Percentiles rank a stretch among this genome's conserved stretches.
Conservation (phyloP, 2,888 invertebrate genomes). For the Andrena minutula region DNA sequence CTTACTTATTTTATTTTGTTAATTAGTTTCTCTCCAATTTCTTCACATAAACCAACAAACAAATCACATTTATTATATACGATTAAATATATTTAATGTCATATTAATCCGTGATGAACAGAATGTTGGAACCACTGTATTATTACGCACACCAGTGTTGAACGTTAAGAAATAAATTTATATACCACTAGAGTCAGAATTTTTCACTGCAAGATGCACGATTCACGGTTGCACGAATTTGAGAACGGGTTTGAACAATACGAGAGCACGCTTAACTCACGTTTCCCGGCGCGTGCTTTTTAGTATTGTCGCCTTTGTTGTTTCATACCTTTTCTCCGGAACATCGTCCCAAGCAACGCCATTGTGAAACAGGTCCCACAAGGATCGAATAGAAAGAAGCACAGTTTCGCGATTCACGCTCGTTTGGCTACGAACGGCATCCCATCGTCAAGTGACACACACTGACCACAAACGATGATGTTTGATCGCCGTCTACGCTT, state of each 20-base stretch:
- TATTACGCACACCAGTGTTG: no score
- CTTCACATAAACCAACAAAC: no score
- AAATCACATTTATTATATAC: no score
- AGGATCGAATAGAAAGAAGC: conserved; percentile 1
- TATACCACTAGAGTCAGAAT: neutral
- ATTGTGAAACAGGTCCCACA: conserved; percentile 30
- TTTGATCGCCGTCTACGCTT: conserved; percentile 43
- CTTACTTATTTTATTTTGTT: no score
- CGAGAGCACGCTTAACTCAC: conserved; percentile 9
- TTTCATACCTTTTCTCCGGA: conserved; percentile 36
- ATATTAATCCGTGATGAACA: no score
- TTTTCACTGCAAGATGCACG: no score
- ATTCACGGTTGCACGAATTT: neutral
- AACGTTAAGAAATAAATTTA: neutral
- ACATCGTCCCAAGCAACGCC: conserved; percentile 35
- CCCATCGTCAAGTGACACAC: conserved; percentile 56
- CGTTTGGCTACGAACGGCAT: conserved; percentile 25
- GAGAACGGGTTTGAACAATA: neutral
- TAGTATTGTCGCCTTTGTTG: conserved; percentile 3
- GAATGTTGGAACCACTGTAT: no score
- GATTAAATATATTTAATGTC: no score
- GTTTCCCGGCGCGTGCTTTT: neutral
- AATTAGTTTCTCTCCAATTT: no score
- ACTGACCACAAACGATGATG: conserved; percentile 48
- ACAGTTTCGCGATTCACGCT: conserved; percentile 24